These are phyloP conservation scores for Pelagia noctiluca DNA, from an alignment of 30 jellyfish, hydroid and myxozoan genomes.

Conservation along the genomic window DNA sequence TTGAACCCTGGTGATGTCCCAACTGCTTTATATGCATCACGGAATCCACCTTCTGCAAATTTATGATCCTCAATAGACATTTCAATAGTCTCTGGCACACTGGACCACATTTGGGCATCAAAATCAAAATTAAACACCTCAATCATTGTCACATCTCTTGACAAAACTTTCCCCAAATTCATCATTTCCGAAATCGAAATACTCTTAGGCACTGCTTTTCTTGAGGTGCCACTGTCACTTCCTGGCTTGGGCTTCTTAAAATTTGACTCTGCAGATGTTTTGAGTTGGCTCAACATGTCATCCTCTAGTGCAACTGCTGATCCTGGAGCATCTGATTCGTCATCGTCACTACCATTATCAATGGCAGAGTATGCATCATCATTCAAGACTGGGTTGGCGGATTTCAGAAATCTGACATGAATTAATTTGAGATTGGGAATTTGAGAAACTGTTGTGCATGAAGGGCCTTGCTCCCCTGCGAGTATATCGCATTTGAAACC, in stretches of 20 bases:
- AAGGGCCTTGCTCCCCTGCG: constrained; percentile 44
- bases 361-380: constrained; percentile 10
- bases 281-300: constrained; percentile 10
- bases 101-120: constrained; percentile 26
- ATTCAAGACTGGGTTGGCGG: constrained; percentile 3
- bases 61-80: too few relatives aligned
- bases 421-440: constrained; percentile 21
- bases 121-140: constrained; percentile 7
- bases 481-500: constrained; percentile 27
- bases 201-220: constrained; percentile 12
- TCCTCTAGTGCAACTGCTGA: constrained; percentile 26
- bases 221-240: constrained; percentile 14
- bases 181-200: too few relatives aligned
- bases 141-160: constrained; percentile 4
- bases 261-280: too few relatives aligned
- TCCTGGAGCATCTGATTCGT: constrained; percentile 25
- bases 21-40: too few relatives aligned
- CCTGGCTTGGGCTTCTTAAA: too few relatives aligned
- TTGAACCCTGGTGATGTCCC: too few relatives aligned
- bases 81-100: constrained; percentile 34
- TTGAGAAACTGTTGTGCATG: constrained; percentile 26
- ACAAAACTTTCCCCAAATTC: constrained; percentile 25
- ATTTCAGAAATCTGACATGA: too few relatives aligned
- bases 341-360: constrained; percentile 28
- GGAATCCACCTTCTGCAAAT: too few relatives aligned